Conservation (phyloP, 2,113 vertebrate species). For the Micromys minutus region DNA sequence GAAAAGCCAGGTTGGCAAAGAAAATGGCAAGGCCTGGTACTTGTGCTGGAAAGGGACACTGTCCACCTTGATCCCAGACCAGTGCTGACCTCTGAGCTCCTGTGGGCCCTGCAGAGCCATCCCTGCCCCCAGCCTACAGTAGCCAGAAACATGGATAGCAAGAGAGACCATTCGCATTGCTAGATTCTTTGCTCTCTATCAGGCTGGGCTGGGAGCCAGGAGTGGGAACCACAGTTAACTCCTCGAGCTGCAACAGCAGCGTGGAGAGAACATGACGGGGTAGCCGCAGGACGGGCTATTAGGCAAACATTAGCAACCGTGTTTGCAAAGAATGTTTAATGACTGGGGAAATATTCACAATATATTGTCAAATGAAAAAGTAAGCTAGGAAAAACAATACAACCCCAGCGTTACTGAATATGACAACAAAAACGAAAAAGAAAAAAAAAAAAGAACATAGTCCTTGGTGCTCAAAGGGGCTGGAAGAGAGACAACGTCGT, state of each 20-base stretch:
- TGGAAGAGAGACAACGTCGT: not conserved
- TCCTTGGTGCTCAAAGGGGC: not conserved
- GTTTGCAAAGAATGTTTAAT: constrained; percentile 36
- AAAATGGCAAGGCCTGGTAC: accelerated
- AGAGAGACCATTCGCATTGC: not conserved
- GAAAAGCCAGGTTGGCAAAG: not conserved
- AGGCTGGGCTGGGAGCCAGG: not conserved
- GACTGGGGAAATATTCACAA: not conserved
- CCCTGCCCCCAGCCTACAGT: not conserved
- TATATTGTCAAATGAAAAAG: not conserved
- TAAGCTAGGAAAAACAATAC: not conserved
- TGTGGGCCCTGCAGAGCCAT: not conserved
- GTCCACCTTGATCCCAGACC: not conserved
- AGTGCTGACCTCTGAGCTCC: not conserved
- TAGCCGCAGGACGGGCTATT: not conserved
- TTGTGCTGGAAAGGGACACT: not conserved
- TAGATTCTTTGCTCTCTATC: not conserved
- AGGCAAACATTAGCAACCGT: constrained; percentile 5
- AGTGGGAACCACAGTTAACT: not conserved
- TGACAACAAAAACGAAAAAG: not conserved
- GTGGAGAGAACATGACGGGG: not conserved
- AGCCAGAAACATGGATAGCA: not conserved
- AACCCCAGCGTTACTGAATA: not conserved
- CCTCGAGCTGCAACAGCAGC: not conserved
- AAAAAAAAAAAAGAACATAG: not conserved